Conservation (phyloP, 2,797 vertebrate species). For the Acanthis flammea region DNA sequence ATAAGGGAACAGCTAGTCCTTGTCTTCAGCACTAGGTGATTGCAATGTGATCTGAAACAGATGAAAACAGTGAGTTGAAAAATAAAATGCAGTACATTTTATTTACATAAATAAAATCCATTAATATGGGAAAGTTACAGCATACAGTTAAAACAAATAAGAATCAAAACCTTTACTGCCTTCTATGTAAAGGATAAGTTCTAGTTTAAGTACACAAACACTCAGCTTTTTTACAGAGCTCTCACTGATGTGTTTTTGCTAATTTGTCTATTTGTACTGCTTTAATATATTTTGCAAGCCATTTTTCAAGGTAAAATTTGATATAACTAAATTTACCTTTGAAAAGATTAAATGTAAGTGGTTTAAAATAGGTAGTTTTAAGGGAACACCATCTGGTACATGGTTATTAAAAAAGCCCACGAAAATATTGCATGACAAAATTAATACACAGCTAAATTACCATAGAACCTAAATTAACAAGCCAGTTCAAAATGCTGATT, state of each 20-base stretch:
- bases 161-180: neutral
- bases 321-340: constrained; percentile 20
- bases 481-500: neutral
- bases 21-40: neutral
- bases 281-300: neutral
- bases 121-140: neutral
- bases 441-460: constrained; percentile 27
- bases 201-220: neutral
- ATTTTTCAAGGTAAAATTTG: constrained; percentile 15
- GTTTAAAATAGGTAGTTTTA: constrained; percentile 12
- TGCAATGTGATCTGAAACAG: neutral
- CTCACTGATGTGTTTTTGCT: neutral
- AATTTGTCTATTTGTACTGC: neutral
- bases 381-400: neutral
- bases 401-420: constrained; percentile 2
- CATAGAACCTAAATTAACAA: constrained; percentile 3
- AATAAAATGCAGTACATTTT: neutral
- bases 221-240: neutral
- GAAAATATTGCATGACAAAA: neutral
- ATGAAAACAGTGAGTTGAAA: neutral
- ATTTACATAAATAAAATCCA: neutral
- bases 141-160: neutral
- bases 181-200: neutral
- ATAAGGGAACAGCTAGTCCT: neutral
- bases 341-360: constrained; percentile 20